phyloP scores from a whole-genome alignment of 2,888 invertebrate genomes.

The Tachina grossa region DNA sequence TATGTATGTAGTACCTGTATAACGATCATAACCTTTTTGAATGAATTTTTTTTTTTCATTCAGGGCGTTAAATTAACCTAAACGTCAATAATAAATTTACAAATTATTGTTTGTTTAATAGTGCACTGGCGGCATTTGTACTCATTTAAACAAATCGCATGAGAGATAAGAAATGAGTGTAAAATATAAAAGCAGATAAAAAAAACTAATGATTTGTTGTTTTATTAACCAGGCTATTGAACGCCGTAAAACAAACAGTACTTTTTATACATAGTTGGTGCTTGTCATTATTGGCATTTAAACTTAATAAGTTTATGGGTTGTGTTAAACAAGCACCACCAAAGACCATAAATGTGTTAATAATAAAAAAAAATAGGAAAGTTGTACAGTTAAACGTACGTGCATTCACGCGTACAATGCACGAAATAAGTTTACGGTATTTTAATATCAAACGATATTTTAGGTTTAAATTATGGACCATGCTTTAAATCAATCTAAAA shows the following conservation, averaged over 20 bases:
- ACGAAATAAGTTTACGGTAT: not conserved
- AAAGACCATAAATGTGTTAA: not conserved
- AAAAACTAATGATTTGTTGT: slow-evolving; percentile 19
- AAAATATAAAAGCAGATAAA: slow-evolving; percentile 1
- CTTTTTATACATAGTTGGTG: not conserved
- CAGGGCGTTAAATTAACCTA: slow-evolving; percentile 32
- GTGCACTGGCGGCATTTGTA: not conserved
- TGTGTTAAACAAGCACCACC: slow-evolving; percentile 4
- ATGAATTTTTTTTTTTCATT: not conserved
- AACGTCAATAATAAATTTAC: slow-evolving; percentile 11
- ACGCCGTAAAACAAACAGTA: slow-evolving; percentile 12
- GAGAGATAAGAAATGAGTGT: not conserved
- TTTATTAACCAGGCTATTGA: slow-evolving; percentile 42
- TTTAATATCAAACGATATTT: not conserved
- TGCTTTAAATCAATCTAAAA: no score
- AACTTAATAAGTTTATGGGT: slow-evolving; percentile 28
- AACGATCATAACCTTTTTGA: not conserved
- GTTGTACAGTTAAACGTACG: not conserved
- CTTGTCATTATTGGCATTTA: not conserved
- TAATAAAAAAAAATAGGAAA: slow-evolving; percentile 15
- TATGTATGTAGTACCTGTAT: not conserved
- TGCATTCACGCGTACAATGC: not conserved
- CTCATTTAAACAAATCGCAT: not conserved
- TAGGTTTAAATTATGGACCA: no score
- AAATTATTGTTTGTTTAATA: slow-evolving; percentile 2